Percentiles rank a stretch among this genome's conserved stretches.
These are phyloP conservation scores for Euclidia mi DNA, from an alignment of 2,888 invertebrate species.

Conservation along the genomic window DNA sequence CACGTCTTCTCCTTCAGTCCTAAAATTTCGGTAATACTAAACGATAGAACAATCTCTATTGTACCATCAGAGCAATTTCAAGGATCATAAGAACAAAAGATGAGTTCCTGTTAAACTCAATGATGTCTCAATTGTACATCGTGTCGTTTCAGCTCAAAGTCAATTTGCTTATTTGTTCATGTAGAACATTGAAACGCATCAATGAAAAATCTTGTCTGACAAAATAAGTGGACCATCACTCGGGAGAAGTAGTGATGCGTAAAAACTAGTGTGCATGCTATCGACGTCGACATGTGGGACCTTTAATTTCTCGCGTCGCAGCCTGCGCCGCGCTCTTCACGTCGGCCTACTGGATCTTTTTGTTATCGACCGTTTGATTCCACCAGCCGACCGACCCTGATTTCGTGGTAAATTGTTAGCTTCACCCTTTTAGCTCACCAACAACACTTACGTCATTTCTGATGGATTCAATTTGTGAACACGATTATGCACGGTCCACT, in stretches of 20 bases:
- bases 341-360: slow-evolving; percentile 57
- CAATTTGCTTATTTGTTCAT: slow-evolving; percentile 41
- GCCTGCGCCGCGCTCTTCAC: slow-evolving; percentile 40
- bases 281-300: slow-evolving; percentile 62
- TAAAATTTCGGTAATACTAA: no score
- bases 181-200: slow-evolving; percentile 42
- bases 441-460: slow-evolving; percentile 36
- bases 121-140: not conserved
- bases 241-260: slow-evolving; percentile 55
- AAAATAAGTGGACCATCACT: slow-evolving; percentile 44
- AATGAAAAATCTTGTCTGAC: slow-evolving; percentile 30
- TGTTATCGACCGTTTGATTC: slow-evolving; percentile 70
- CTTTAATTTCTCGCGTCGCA: slow-evolving; percentile 79
- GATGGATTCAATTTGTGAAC: slow-evolving; percentile 40
- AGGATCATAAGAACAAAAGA: no score
- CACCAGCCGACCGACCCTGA: slow-evolving; percentile 44
- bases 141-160: slow-evolving; percentile 26
- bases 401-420: slow-evolving; percentile 56
- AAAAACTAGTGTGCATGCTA: slow-evolving; percentile 66
- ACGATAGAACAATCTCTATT: no score
- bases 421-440: slow-evolving; percentile 47
- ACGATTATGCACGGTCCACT: slow-evolving; percentile 9
- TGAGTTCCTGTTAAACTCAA: no score
- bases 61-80: no score
- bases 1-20: no score